Evolutionary conservation across 2,888 invertebrate genomes (phyloP).

Genomic region (Pocota personata): DNA sequence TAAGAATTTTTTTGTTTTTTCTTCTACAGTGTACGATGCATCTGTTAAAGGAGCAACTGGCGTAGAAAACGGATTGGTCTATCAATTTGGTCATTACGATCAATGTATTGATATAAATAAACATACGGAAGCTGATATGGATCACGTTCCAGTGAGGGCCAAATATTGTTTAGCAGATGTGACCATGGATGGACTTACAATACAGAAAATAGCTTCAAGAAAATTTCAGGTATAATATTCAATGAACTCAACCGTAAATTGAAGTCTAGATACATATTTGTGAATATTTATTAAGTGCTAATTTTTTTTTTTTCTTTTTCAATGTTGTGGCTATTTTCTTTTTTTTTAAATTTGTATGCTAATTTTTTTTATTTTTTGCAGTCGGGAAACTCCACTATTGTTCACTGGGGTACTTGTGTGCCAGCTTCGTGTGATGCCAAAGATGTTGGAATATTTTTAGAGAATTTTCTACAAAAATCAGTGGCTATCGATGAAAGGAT

Average conservation of each 20-base stretch:
- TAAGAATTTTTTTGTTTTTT: constrained; percentile 39
- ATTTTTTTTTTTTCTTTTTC: neutral
- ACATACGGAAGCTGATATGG: constrained; percentile 6
- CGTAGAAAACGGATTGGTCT: constrained; percentile 87
- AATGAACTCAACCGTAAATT: neutral
- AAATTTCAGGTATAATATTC: constrained; percentile 69
- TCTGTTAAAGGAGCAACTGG: constrained; percentile 88
- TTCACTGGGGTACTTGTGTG: constrained; percentile 87
- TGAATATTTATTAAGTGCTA: neutral
- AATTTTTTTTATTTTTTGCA: constrained; percentile 43
- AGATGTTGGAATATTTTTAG: constrained; percentile 83
- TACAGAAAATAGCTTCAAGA: constrained; percentile 74
- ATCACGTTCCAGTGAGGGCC: constrained; percentile 72
- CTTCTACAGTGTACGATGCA: constrained; percentile 88
- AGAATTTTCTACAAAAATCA: constrained; percentile 80
- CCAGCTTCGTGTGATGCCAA: constrained; percentile 85
- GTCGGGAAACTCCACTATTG: constrained; percentile 75
- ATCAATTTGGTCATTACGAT: constrained; percentile 90
- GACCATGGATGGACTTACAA: constrained; percentile 78
- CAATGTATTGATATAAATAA: constrained; percentile 84
- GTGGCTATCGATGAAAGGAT: constrained; percentile 83
- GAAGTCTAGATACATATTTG: neutral
- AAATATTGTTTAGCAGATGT: constrained; percentile 88
- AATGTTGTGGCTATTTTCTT: neutral
- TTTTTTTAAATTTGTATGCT: neutral